A percentile compares a stretch with the other conserved stretches of the same genome.
Conservation (phyloP, 2,888 invertebrate genomes). For the Nymphalis c-album region DNA sequence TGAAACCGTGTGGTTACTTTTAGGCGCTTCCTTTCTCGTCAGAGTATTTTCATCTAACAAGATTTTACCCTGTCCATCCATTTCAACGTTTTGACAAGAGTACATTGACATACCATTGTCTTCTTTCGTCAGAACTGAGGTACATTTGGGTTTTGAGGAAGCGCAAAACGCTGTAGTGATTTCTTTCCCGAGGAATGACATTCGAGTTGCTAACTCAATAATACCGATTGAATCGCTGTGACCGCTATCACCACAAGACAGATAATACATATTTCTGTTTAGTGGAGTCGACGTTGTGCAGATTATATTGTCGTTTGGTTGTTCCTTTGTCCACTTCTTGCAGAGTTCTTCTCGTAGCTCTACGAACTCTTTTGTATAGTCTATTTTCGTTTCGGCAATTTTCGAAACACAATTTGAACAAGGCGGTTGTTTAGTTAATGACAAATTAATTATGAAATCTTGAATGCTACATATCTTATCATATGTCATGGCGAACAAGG, state of each 20-base stretch:
- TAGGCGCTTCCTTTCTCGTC: slow-evolving; percentile 48
- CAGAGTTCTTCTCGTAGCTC: slow-evolving; percentile 66
- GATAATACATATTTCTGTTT: slow-evolving; percentile 67
- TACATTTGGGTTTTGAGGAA: slow-evolving; percentile 58
- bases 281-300: slow-evolving; percentile 72
- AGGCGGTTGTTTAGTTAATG: slow-evolving; percentile 69
- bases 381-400: slow-evolving; percentile 68
- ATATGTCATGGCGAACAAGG: slow-evolving; percentile 74
- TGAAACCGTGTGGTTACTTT: slow-evolving; percentile 39
- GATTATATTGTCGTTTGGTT: slow-evolving; percentile 67
- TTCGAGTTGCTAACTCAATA: slow-evolving; percentile 67
- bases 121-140: slow-evolving; percentile 61
- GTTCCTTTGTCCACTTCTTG: slow-evolving; percentile 64
- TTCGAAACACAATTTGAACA: slow-evolving; percentile 68
- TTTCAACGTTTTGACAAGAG: slow-evolving; percentile 74
- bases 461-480: slow-evolving; percentile 70
- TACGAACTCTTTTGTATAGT: slow-evolving; percentile 64
- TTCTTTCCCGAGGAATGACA: slow-evolving; percentile 76
- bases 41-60: slow-evolving; percentile 67
- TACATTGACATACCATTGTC: slow-evolving; percentile 74
- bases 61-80: slow-evolving; percentile 73
- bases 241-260: slow-evolving; percentile 59
- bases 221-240: slow-evolving; percentile 67
- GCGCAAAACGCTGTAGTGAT: slow-evolving; percentile 72
- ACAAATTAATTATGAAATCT: slow-evolving; percentile 62